Evolutionary conservation across 2,888 invertebrate species (phyloP).

Genomic region (Fabriciana adippe): DNA sequence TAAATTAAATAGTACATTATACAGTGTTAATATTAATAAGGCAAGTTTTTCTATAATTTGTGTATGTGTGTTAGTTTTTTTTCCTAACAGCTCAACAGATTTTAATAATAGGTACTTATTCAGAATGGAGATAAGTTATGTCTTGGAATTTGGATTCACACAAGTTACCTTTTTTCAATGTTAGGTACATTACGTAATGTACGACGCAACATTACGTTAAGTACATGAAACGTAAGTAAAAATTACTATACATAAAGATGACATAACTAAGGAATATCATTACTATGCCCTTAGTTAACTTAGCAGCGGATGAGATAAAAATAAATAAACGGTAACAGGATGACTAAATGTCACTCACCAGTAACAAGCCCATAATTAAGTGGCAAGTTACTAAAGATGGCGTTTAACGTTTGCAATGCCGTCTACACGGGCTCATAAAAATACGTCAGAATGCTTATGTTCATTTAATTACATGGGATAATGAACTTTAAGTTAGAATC

Average conservation of each 20-base stretch:
- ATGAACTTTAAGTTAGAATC: constrained; percentile 1
- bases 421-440: constrained; percentile 16
- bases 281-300: neutral
- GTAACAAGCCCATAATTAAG: constrained; percentile 11
- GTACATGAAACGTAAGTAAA: no score
- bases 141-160: no score
- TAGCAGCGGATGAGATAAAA: constrained; percentile 17
- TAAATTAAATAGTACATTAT: no score
- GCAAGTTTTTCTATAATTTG: no score
- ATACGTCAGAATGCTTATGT: constrained; percentile 10
- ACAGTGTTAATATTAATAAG: no score
- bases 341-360: constrained; percentile 17
- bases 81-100: no score
- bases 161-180: no score
- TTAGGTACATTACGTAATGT: no score
- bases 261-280: neutral
- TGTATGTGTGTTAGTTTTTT: no score
- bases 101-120: no score
- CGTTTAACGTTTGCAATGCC: constrained; percentile 12
- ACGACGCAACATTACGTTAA: no score
- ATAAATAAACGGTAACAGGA: constrained; percentile 7
- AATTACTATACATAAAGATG: neutral
- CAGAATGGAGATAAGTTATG: no score
- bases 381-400: constrained; percentile 29
- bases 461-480: constrained; percentile 12